Base-by-base conservation (phyloP, 37 sponge, comb jelly and placozoan genomes). In the Diacarnus erythraeanus region DNA sequence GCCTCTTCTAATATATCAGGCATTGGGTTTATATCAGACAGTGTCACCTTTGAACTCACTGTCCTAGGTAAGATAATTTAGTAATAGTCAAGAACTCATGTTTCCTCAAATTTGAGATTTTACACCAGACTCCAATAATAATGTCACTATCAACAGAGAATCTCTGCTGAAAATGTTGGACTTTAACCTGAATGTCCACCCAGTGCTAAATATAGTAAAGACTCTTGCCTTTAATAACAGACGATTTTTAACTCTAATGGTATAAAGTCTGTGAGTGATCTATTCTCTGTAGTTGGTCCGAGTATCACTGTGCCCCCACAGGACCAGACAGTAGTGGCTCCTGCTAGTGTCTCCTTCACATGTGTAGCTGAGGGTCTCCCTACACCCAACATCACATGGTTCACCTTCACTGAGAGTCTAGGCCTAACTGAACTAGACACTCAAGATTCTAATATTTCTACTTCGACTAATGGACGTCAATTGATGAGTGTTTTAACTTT, bases 21-120 rank as follows among this genome's bases (percentile, higher is more conserved):
- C 3, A 5, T 39, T 9, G 54, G 42, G 10, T 9, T 17, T 20
- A 72, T 31, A 1, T n/a, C 9, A 36, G 69, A 69, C 36, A 43
- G 34, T 10, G 56, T 34, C n/a, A 40, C 39, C 38, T 77, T 84
- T 63, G 54, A 79, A 43, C 30, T 86, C 22, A 27, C 73, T 18
- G 86, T 86, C 25, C 73, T 79, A 65, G 75, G 86, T 86, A 56
- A 69, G 70, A 3, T 34, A 2, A 47, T 47, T 12, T 6, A 47
- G 12, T 12, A 15, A 47, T 47, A 15, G 12, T 47, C 6, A 47
- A n/a, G n/a, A n/a, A n/a, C n/a, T n/a, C n/a, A n/a, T n/a, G n/a
- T n/a, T n/a, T n/a, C n/a, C n/a, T n/a, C n/a, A n/a, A n/a, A n/a
- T n/a, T n/a, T n/a, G n/a, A n/a, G n/a, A n/a, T n/a, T n/a, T n/a